Percentiles rank a stretch among this genome's conserved stretches.
Evolutionary conservation across 2,797 vertebrate species (phyloP).

Genomic region (Toxotes lorentzi): DNA sequence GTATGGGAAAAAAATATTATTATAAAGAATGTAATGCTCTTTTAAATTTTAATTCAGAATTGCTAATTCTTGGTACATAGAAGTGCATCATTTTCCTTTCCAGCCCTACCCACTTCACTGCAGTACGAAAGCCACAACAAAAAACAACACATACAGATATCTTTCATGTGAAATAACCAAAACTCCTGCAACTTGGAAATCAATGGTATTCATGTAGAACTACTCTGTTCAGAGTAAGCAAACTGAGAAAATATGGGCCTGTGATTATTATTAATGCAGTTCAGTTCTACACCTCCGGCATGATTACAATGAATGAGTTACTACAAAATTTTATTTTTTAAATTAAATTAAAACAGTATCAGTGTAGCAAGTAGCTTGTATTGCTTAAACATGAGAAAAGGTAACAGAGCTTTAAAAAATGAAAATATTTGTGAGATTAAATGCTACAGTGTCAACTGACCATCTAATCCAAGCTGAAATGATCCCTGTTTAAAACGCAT

Average conservation of each 20-base stretch:
- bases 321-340: background rate
- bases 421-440: constrained; percentile 10
- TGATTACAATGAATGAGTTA: background rate
- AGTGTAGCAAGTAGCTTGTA: background rate
- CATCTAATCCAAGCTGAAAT: constrained; percentile 25
- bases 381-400: background rate
- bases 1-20: no score
- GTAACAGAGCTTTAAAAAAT: background rate
- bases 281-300: background rate
- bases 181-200: background rate
- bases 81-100: background rate
- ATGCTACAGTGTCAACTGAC: background rate
- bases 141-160: background rate
- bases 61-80: background rate
- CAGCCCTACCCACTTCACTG: background rate
- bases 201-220: no score
- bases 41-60: background rate
- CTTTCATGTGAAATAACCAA: no score
- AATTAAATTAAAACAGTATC: background rate
- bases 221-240: background rate
- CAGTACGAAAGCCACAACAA: background rate
- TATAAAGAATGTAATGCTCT: background rate
- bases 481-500: constrained; percentile 20
- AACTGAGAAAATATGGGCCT: background rate
- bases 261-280: background rate